Percentiles rank a stretch among this genome's conserved stretches.
Evolutionary conservation across 2,888 invertebrate genomes (phyloP).

Genomic region (Drosophila borborema): DNA sequence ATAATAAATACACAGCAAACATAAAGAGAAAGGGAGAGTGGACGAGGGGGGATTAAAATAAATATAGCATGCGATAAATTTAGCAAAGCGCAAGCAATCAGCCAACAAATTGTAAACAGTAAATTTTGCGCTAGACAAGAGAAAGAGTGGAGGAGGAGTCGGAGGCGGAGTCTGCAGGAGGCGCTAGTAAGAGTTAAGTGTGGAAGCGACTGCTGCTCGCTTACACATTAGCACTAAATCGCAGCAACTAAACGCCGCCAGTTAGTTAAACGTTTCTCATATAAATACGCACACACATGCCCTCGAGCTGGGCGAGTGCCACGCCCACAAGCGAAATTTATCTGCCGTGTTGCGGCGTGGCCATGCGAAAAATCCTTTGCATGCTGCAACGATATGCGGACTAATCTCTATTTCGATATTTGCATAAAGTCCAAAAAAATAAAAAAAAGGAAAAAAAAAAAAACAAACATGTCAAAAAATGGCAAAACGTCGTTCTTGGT

Average conservation of each 20-base stretch:
- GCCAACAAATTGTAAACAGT: constrained; percentile 78
- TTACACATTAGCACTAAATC: constrained; percentile 76
- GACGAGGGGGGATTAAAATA: constrained; percentile 25
- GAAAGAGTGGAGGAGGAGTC: not conserved
- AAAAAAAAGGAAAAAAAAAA: constrained; percentile 21
- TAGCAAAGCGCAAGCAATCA: constrained; percentile 74
- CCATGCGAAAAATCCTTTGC: constrained; percentile 24
- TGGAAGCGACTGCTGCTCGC: constrained; percentile 23
- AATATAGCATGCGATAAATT: constrained; percentile 74
- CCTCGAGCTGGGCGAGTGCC: constrained; percentile 7
- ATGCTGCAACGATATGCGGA: constrained; percentile 38
- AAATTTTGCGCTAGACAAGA: constrained; percentile 60
- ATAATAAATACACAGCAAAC: constrained; percentile 69
- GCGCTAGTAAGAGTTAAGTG: not conserved
- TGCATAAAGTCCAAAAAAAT: constrained; percentile 54
- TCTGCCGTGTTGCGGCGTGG: constrained; percentile 33
- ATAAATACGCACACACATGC: constrained; percentile 57
- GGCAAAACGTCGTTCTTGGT: constrained; percentile 27
- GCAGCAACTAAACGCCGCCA: constrained; percentile 73
- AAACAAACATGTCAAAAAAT: constrained; percentile 71
- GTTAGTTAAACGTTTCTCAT: constrained; percentile 74
- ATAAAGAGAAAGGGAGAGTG: not conserved
- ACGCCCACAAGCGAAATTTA: constrained; percentile 67
- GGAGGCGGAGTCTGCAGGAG: not conserved
- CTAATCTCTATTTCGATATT: constrained; percentile 78